Base-by-base conservation (phyloP, 2,888 invertebrate species). In the Halictus quadricinctus region DNA sequence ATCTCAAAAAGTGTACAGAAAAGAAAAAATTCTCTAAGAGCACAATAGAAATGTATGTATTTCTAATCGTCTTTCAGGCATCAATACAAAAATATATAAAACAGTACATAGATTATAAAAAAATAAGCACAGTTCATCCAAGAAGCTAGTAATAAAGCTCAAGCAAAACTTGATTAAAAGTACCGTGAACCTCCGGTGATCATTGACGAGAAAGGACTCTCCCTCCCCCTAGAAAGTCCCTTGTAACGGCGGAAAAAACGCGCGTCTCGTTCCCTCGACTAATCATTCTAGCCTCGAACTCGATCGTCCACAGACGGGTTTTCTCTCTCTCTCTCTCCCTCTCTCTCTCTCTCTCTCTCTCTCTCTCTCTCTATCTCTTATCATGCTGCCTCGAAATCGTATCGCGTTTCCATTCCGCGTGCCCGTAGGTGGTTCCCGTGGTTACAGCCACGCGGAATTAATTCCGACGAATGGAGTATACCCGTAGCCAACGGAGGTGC, bases 401-500 rank as follows among this genome's bases (percentile, higher is more conserved):
- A 72, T 29, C 48, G 46, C 72, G 72, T 25, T 72, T 36, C 66
- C 21, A 36, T 69, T 69, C 41, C 66, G 66, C 21, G 66, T 69
- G 36, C 36, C 48, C n/a, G 48, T 72, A 50, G 48, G 18, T 36
- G n/a, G 21, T 80, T 36, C 46, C 25, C 41, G 21, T 18, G 46
- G 50, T 60, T 25, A 64, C 58, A 64, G 18, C 25, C 69, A 46
- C 43, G 48, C 70, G 69, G 41, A 50, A 76, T 81, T 84, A 76
- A 81, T 82, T 81, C 50, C 54, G 36, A 21, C 72, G 75, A 72
- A 64, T 15, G n/a, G 15, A 66, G 18, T 10, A 48, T 69, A n/a
- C 18, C 4, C 54, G 69, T 66, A 76, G n/a, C 60, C 60, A 13
- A 54, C 8, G 29, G 50, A 18, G 58, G 12, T 8, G 70, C 43